These are phyloP conservation scores for Rhadinocentrus ornatus DNA, from an alignment of 2,797 vertebrate species.

Conservation along the genomic window DNA sequence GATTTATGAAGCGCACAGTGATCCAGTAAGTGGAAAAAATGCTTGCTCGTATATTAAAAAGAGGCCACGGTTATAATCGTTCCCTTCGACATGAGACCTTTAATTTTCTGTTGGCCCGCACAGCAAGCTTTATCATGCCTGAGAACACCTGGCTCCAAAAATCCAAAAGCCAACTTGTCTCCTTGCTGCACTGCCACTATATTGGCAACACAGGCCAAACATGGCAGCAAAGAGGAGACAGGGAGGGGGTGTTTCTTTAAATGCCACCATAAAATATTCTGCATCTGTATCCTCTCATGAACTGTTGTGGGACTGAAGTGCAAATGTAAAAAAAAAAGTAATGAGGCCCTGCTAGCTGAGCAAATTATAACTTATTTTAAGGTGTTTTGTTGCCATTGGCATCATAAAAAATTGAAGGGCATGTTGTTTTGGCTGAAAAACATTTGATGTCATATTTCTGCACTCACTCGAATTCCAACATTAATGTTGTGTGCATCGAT, in stretches of 20 bases:
- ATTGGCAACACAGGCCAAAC: constrained; percentile 60
- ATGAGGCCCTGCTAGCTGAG: constrained; percentile 46
- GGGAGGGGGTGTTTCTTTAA: constrained; percentile 48
- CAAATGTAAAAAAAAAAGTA: constrained; percentile 44
- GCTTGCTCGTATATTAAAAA: constrained; percentile 84
- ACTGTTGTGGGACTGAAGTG: constrained; percentile 31
- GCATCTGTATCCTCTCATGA: constrained; percentile 34
- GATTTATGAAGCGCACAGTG: constrained; percentile 81
- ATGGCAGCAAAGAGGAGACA: constrained; percentile 44
- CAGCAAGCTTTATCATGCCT: constrained; percentile 87
- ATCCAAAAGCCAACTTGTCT: constrained; percentile 73
- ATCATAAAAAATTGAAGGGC: neutral
- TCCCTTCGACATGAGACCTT: constrained; percentile 81
- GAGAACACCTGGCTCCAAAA: constrained; percentile 84
- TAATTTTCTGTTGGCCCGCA: constrained; percentile 83
- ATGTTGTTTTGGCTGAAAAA: neutral
- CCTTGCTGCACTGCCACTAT: constrained; percentile 58
- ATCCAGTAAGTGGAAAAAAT: constrained; percentile 80
- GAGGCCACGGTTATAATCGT: constrained; percentile 81
- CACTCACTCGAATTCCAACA: constrained; percentile 93
- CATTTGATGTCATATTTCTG: constrained; percentile 1
- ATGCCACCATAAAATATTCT: constrained; percentile 42
- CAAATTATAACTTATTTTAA: constrained; percentile 31
- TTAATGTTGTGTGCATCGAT: constrained; percentile 96
- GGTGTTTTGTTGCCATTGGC: constrained; percentile 19